A percentile compares a stretch with the other conserved stretches of the same genome.
Evolutionary conservation across 1,140 invertebrate genomes (phyloP).

Genomic region (Pachypsylla venusta): DNA sequence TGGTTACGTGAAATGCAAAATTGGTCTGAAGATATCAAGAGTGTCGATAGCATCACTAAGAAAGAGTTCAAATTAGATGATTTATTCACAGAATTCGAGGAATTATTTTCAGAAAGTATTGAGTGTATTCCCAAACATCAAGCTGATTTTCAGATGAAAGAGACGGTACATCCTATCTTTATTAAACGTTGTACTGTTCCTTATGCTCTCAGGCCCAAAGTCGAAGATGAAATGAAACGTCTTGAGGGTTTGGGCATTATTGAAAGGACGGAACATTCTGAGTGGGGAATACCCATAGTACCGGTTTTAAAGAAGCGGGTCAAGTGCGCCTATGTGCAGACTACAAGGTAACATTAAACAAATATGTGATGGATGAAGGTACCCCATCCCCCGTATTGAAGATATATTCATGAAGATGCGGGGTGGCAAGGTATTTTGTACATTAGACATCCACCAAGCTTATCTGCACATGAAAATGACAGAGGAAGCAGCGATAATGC

Average conservation of each 20-base stretch:
- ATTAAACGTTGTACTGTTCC: constrained; percentile 27
- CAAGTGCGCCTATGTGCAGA: constrained; percentile 34
- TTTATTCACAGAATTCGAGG: neutral
- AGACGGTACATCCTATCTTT: constrained; percentile 23
- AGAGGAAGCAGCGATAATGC: constrained; percentile 23
- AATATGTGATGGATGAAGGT: constrained; percentile 3
- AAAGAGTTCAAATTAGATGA: neutral
- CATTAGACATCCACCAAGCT: constrained; percentile 24
- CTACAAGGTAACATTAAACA: constrained; percentile 34
- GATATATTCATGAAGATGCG: constrained; percentile 19
- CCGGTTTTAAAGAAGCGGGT: constrained; percentile 33
- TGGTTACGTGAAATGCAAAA: neutral
- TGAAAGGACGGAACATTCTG: too few relatives aligned
- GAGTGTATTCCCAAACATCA: neutral
- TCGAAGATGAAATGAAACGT: constrained; percentile 21
- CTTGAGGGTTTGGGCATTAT: too few relatives aligned
- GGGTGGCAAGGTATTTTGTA: constrained; percentile 23
- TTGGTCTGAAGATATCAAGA: neutral
- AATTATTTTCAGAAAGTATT: neutral
- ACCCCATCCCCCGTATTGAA: constrained; percentile 16
- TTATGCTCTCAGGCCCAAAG: constrained; percentile 20
- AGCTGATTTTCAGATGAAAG: neutral
- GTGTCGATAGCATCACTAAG: too few relatives aligned
- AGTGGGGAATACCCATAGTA: constrained; percentile 38
- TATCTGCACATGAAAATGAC: constrained; percentile 25